A percentile compares a stretch with the other conserved stretches of the same genome.
These are phyloP conservation scores for Xanthorhoe designata DNA, from an alignment of 2,888 invertebrate genomes.

Conservation along the genomic window DNA sequence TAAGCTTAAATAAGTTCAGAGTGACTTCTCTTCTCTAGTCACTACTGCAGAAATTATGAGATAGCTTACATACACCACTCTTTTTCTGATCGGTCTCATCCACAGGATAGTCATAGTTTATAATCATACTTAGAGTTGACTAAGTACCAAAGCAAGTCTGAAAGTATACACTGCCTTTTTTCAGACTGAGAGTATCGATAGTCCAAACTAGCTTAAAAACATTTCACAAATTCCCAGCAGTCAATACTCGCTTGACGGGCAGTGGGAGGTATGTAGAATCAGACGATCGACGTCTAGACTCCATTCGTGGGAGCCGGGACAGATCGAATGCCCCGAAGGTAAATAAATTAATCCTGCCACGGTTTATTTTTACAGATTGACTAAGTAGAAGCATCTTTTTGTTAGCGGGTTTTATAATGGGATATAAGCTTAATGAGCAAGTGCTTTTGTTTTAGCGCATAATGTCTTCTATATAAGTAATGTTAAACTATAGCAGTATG, in stretches of 20 bases:
- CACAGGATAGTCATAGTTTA: too few species aligned
- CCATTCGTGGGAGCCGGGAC: slow-evolving; percentile 59
- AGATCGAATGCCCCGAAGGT: slow-evolving; percentile 58
- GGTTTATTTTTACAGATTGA: slow-evolving; percentile 58
- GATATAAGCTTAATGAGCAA: neutral
- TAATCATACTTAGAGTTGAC: too few species aligned
- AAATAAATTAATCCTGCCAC: slow-evolving; percentile 65
- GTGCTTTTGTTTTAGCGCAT: neutral
- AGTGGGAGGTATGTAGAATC: slow-evolving; percentile 52
- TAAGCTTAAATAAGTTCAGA: too few species aligned
- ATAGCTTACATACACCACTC: neutral
- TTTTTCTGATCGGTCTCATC: too few species aligned
- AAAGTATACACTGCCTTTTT: neutral
- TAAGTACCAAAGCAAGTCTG: neutral
- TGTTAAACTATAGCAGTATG: neutral
- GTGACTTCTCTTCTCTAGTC: too few species aligned
- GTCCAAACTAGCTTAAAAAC: slow-evolving; percentile 9
- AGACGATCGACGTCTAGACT: slow-evolving; percentile 66
- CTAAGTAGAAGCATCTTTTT: slow-evolving; percentile 10
- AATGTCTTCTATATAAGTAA: neutral
- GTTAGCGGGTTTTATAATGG: neutral
- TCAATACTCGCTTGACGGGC: slow-evolving; percentile 31
- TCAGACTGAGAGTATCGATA: neutral
- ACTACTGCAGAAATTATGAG: too few species aligned
- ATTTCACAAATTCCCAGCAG: slow-evolving; percentile 19